phyloP scores from a whole-genome alignment of 2,113 vertebrate genomes.

The Uropsilus gracilis region DNA sequence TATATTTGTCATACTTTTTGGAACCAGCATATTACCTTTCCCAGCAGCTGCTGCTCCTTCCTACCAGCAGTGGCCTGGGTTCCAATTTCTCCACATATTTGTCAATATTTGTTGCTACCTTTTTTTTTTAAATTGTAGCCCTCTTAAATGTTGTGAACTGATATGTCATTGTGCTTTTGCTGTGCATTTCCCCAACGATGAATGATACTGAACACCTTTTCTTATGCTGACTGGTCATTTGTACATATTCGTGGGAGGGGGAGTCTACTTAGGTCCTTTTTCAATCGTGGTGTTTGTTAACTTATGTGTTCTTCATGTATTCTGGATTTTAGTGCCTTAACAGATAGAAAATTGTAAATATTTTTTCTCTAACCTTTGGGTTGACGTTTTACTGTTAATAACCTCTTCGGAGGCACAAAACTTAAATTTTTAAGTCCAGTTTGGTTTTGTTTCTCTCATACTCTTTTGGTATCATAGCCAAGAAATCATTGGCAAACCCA shows the following conservation, averaged over 20 bases:
- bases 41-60: background rate
- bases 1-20: background rate
- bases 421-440: background rate
- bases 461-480: background rate
- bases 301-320: background rate
- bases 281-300: background rate
- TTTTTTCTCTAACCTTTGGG: background rate
- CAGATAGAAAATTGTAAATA: background rate
- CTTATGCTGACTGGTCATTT: background rate
- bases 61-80: background rate
- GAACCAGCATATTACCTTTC: background rate
- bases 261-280: background rate
- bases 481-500: background rate
- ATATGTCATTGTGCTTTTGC: background rate
- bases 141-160: background rate
- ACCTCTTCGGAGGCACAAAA: background rate
- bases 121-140: background rate
- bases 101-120: fast-evolving
- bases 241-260: background rate
- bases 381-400: background rate
- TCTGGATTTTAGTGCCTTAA: background rate
- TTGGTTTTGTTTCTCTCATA: background rate
- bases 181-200: background rate
- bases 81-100: background rate
- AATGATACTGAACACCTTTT: background rate